phyloP scores from a whole-genome alignment of 2,888 invertebrate genomes.

The Synergus umbraculus region DNA sequence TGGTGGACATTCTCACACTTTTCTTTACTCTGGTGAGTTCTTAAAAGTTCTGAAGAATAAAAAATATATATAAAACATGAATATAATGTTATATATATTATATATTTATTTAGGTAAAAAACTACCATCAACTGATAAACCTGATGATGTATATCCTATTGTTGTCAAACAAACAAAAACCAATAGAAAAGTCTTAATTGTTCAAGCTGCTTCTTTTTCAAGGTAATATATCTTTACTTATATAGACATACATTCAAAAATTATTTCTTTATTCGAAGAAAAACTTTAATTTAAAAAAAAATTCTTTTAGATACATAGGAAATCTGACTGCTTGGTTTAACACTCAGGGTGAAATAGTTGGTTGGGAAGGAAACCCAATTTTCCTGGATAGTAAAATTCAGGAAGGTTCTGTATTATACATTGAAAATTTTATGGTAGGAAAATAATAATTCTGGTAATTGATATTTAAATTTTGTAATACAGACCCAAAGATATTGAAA shows the following conservation, averaged over 20 bases:
- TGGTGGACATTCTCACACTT: conserved; percentile 90
- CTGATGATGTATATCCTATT: conserved; percentile 85
- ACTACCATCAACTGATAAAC: conserved; percentile 71
- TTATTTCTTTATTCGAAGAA: too few species aligned
- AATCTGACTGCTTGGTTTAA: conserved; percentile 86
- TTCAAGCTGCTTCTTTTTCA: conserved; percentile 86
- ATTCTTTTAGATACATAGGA: conserved; percentile 83
- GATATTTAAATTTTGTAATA: not conserved
- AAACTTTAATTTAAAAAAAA: too few species aligned
- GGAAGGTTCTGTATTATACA: conserved; percentile 77
- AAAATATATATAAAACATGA: not conserved
- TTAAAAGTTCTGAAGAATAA: not conserved
- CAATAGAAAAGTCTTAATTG: conserved; percentile 82
- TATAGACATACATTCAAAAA: too few species aligned
- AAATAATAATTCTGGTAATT: not conserved
- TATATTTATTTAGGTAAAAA: conserved; percentile 60
- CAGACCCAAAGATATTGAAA: conserved; percentile 81
- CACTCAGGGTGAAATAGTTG: conserved; percentile 81
- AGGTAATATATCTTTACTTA: conserved; percentile 70
- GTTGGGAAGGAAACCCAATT: conserved; percentile 87
- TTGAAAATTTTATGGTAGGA: not conserved
- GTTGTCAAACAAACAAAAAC: conserved; percentile 81
- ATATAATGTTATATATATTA: too few species aligned
- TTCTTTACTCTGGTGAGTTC: conserved; percentile 81
- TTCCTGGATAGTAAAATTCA: conserved; percentile 81